Evolutionary conservation across 2,797 vertebrate species (phyloP), one percentile per base, ranked within the genome.

Genomic region (Melanitta fusca): DNA sequence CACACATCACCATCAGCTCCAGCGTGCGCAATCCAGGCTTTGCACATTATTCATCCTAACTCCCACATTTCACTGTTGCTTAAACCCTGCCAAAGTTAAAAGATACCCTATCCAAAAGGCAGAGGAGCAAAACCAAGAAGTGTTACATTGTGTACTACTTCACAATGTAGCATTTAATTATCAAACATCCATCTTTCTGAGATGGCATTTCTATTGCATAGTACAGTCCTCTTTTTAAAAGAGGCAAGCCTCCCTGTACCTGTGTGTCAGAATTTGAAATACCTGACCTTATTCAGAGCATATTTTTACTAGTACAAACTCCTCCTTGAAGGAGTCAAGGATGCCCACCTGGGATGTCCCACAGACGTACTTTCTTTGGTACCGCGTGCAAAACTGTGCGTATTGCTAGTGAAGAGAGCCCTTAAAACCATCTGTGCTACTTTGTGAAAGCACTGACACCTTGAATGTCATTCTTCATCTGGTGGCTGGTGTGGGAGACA

Each of bases 11-110:
- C 54, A 69, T 32, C 84, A 85, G 43, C 16, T 75, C 58, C 80
- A 22, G n/a, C 0, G 11, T 2, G 0, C 0, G 0, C 81, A 95
- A 13, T 41, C n/a, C 54, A 75, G 53, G n/a, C 43, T 68, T 82
- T 49, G n/a, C 2, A 4, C 0, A 1, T 84, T 65, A 49, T 13
- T 86, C 7, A 13, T 49, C 74, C 62, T 13, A 14, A 70, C 41
- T 82, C 49, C 20, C 21, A 43, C 7, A 2, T 45, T 89, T 66
- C 66, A 51, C 38, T 56, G 62, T 8, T 71, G 49, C 62, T 75
- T 47, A 81, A 88, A 83, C 16, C 49, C 69, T 78, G 65, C 24
- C 51, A 19, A 51, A 72, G 38, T 38, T 28, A 80, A 66, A 86
- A 74, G 60, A 68, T 11, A 36, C 2, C 36, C 60, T 57, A 60